Evolutionary conservation across 2,888 invertebrate species (phyloP), one percentile per base, ranked within the genome.

Genomic region (Stenoptilia bipunctidactyla): DNA sequence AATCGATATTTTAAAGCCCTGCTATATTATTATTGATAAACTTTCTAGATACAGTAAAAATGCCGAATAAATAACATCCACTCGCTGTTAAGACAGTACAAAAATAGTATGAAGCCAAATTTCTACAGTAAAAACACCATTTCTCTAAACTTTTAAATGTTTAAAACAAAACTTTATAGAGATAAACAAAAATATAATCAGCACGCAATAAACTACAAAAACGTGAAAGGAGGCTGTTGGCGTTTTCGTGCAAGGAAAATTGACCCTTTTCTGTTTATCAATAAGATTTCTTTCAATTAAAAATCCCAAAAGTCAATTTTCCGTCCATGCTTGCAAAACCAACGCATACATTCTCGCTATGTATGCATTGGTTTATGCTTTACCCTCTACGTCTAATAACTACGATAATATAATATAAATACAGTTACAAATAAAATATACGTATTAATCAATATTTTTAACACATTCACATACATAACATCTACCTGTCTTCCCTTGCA

Each of bases 401-500:
- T 51, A 52, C 53, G 51, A 51, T 51, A 56, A 51, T 53, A 51
- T 45, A 51, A 51, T 48, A 49, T 45, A 56, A 55, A 20, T 52
- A 52, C 36, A 50, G 48, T 53, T 51, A 55, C 46, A 35, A 13
- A 15, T 35, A 35, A 36, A n/a, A 14, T 36, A 38, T 36, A 15
- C 36, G 37, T 39, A 41, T 41, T 36, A 34, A 20, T 33, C 34
- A 37, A 25, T 50, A 45, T n/a, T 20, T 20, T 3, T 20, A 20
- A 3, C 52, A 61, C 65, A 67, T 64, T 59, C 70, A 71, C 70
- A 72, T 72, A 73, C 76, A 76, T 76, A 79, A 77, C 77, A 79
- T 77, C 80, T 80, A 79, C 79, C 79, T 79, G 65, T 70, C 74
- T 73, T 73, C 73, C 55, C 56, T 52, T 55, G 59, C 50, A 46